These are phyloP conservation scores for Trachythela sp. DNA, from an alignment of 64 coral and sea anemone species.

Conservation along the genomic window DNA sequence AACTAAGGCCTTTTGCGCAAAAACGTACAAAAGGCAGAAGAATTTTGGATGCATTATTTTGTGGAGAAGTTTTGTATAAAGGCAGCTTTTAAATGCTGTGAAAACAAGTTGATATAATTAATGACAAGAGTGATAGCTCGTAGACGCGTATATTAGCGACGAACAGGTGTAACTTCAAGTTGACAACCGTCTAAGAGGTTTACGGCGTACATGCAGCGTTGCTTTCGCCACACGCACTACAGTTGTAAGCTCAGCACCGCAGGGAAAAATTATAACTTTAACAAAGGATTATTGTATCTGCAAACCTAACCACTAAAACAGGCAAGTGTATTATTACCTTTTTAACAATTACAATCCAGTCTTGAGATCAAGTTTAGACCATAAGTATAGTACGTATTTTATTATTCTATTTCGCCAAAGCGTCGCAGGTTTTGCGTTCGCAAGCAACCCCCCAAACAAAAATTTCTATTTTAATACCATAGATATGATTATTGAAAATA, in stretches of 20 bases:
- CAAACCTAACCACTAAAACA: too few species aligned
- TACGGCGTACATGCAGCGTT: neutral
- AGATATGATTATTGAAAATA: too few species aligned
- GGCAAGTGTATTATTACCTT: too few species aligned
- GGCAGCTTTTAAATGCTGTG: neutral
- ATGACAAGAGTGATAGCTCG: neutral
- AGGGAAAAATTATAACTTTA: too few species aligned
- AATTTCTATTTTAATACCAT: too few species aligned
- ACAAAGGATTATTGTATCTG: too few species aligned
- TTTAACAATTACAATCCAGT: too few species aligned
- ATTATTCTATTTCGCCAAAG: too few species aligned
- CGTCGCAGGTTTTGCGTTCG: too few species aligned
- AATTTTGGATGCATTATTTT: neutral
- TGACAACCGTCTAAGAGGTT: neutral
- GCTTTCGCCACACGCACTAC: neutral
- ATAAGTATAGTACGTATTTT: too few species aligned
- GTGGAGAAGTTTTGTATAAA: neutral
- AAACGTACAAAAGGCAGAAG: neutral
- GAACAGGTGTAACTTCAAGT: neutral
- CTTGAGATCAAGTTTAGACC: too few species aligned
- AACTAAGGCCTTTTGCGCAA: neutral
- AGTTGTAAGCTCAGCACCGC: neutral
- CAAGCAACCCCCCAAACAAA: too few species aligned
- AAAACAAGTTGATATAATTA: constrained; percentile 6
- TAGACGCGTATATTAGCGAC: neutral